These are phyloP conservation scores for Rhyzopertha dominica DNA, from an alignment of 1,140 invertebrate species.

Conservation along the genomic window DNA sequence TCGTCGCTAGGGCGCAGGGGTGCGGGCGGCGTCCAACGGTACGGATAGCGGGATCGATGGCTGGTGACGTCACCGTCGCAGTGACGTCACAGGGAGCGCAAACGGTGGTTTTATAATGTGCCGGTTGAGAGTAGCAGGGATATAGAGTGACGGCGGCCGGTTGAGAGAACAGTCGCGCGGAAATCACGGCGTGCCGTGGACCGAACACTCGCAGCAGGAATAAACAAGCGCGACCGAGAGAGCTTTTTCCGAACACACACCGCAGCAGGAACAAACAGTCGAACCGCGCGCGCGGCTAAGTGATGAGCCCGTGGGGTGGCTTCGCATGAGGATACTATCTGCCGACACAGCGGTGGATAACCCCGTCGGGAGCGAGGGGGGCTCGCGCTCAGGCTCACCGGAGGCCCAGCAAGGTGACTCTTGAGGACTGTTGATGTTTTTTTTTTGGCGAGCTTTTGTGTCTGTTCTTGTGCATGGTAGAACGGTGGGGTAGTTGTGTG, in stretches of 20 bases:
- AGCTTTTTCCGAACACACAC: constrained; percentile 12
- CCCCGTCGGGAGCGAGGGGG: constrained; percentile 33
- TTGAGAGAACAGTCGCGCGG: constrained; percentile 33
- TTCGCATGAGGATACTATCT: constrained; percentile 35
- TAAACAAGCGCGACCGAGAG: no score
- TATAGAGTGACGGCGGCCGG: constrained; percentile 35
- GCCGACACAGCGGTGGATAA: constrained; percentile 42
- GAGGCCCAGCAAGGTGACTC: constrained; percentile 40
- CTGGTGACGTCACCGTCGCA: constrained; percentile 26
- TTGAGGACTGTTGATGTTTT: constrained; percentile 17
- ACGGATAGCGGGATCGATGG: constrained; percentile 12
- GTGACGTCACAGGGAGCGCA: constrained; percentile 34
- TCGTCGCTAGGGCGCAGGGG: constrained; percentile 10
- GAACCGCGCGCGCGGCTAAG: neutral
- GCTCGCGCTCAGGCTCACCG: constrained; percentile 35
- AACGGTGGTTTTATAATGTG: constrained; percentile 41
- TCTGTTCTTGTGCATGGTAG: constrained; percentile 6
- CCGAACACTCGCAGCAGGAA: constrained; percentile 10
- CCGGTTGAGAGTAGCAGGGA: constrained; percentile 40
- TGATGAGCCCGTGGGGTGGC: no score
- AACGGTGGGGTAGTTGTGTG: neutral
- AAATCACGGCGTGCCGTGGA: constrained; percentile 22
- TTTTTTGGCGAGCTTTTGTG: neutral
- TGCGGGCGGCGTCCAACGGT: constrained; percentile 9
- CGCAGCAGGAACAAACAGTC: neutral